Evolutionary conservation across 2,113 vertebrate genomes (phyloP), one percentile per base, ranked within the genome.

Genomic region (Corythaeola cristata): DNA sequence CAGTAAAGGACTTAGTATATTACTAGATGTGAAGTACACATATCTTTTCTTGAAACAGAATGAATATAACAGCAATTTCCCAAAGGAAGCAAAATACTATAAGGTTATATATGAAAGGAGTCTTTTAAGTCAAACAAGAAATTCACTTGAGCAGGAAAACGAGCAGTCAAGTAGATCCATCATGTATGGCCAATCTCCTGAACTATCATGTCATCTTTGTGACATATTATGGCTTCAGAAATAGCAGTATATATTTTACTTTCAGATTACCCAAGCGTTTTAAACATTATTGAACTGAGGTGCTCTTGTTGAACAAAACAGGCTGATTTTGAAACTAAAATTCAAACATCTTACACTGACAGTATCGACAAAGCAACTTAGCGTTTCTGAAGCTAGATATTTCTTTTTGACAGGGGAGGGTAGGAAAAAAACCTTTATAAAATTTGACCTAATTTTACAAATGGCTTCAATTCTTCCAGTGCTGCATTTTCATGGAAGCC

Each of bases 161-260:
- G 2, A 45, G 2, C 0, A 2, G 10, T 32, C 33, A 67, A 24
- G 12, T 32, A 71, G 8, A 12, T 47, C 13, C 8, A 26, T 50
- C 77, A 53, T 11, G 4, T 19, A 44, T 37, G 8, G 9, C 15
- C 12, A 41, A 2, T 59, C 26, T 91, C 15, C 27, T 85, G 24
- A 81, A 66, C 8, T 28, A 8, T 28, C 6, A 26, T 15, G 3
- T 47, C 2, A 30, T 50, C 58, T 72, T 5, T 72, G 6, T 35
- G 55, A n/a, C 4, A 15, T 45, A 50, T 41, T 41, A 67, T 16
- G 6, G 11, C 12, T 84, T 91, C 41, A 74, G 77, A 64, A 18
- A 6, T 21, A 62, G 44, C 18, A 78, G 21, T 8, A 41, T 8
- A 6, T 44, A 56, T 80, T 89, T 92, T 63, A 77, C 16, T 69